These are phyloP conservation scores for Pangasius djambal DNA, from an alignment of 2,797 vertebrate genomes.

Conservation along the genomic window DNA sequence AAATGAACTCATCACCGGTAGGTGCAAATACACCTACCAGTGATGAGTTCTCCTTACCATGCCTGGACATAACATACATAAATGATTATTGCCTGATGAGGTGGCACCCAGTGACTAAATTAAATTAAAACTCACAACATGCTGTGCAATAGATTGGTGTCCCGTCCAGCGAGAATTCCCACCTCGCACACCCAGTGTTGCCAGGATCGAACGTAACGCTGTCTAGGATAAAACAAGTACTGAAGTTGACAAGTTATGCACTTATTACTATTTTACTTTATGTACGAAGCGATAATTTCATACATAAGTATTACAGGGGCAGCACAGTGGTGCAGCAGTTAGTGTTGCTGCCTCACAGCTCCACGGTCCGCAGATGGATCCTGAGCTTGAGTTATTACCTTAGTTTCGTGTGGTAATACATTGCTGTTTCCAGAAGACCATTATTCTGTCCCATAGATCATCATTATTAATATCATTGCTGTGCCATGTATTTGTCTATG, in stretches of 20 bases:
- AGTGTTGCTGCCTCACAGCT: not conserved
- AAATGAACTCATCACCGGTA: too few relatives aligned
- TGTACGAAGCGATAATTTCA: not conserved
- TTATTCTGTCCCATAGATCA: not conserved
- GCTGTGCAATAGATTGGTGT: not conserved
- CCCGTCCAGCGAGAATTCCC: not conserved
- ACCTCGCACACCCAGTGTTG: not conserved
- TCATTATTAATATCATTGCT: not conserved
- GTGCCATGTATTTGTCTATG: not conserved
- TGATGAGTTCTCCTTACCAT: not conserved
- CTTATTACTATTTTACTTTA: not conserved
- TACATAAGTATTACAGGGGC: not conserved
- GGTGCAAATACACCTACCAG: not conserved
- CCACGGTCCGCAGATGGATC: not conserved
- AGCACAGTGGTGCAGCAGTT: not conserved
- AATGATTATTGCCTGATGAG: not conserved
- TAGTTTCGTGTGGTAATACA: not conserved
- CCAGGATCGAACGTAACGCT: not conserved
- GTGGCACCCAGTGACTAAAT: not conserved
- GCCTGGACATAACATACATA: not conserved
- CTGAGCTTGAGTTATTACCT: not conserved
- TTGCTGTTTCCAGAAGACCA: not conserved
- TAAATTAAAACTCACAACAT: not conserved
- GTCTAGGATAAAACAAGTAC: not conserved
- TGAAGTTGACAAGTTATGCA: not conserved